These are phyloP conservation scores for Monomorium pharaonis DNA, from an alignment of 1,140 invertebrate species.

Conservation along the genomic window DNA sequence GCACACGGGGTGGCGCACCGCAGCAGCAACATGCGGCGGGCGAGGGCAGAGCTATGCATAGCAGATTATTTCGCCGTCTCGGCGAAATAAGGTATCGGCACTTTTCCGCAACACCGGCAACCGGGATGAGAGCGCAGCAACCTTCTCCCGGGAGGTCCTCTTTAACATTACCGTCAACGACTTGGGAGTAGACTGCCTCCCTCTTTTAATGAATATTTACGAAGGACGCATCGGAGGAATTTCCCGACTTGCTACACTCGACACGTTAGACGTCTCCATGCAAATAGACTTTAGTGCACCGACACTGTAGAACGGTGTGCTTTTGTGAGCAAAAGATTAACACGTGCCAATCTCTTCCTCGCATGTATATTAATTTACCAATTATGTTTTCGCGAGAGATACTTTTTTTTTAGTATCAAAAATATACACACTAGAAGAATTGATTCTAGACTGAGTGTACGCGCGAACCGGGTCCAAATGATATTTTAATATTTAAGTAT, in stretches of 20 bases:
- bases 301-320: not conserved
- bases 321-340: conserved; percentile 35
- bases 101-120: conserved; percentile 35
- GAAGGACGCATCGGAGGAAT: conserved; percentile 60
- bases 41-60: conserved; percentile 66
- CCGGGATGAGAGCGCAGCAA: conserved; percentile 28
- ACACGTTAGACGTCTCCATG: conserved; percentile 17
- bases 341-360: not conserved
- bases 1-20: conserved; percentile 13
- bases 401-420: not conserved
- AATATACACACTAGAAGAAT: not conserved
- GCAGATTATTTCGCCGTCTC: conserved; percentile 68
- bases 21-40: conserved; percentile 14
- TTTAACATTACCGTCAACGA: conserved; percentile 41
- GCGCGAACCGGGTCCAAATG: not conserved
- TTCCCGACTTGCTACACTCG: conserved; percentile 38
- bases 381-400: not conserved
- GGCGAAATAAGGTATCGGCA: conserved; percentile 64
- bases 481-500: not conserved
- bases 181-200: conserved; percentile 53
- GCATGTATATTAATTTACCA: conserved; percentile 15
- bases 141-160: conserved; percentile 35
- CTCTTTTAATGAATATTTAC: conserved; percentile 72
- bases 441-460: not conserved
- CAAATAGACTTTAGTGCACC: not conserved